Base-by-base conservation (phyloP, 2,113 vertebrate genomes). In the Struthidea cinerea region DNA sequence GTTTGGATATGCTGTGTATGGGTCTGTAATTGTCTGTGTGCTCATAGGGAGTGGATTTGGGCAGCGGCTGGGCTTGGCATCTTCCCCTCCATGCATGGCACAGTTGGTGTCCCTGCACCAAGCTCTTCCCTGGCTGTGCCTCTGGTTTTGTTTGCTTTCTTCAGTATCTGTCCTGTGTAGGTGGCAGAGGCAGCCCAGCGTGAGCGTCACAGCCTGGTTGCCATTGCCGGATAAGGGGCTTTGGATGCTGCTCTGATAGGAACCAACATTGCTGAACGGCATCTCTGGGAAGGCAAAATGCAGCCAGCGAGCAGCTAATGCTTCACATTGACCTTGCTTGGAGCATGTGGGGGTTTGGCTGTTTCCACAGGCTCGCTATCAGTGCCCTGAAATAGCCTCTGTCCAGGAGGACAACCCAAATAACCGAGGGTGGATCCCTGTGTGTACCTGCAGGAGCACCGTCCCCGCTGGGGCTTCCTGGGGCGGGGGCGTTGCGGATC, bases 61-160 rank as follows among this genome's bases (percentile, higher is more conserved):
- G 39, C 59, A 67, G 19, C 47, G 49, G 60, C 32, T 60, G 64
- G 41, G 50, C 41, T 78, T 24, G 57, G 63, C 21, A 1, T 14
- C 46, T 27, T 44, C n/a, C 5, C 50, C 19, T 46, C 9, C 1
- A 0, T 1, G 2, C 6, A 0, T 46, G 35, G 46, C 8, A 3
- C 19, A 17, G 33, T 16, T 24, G 57, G 32, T 60, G 59, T 41
- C 63, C 59, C 84, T 69, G 53, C 1, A 0, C 44, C 0, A 0
- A 37, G 37, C 89, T 41, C 26, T 46, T 22, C 59, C 30, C 73
- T 1, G 2, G 27, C 64, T 19, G 5, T 41, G 80, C 64, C 64
- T 55, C 73, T 42, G 71, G 3, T 6, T 68, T 35, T 26, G 39
- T 19, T 76, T 33, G 21, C 17, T 11, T 7, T 69, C 53, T 35